These are phyloP conservation scores for Epinotia nisella DNA, from an alignment of 2,888 invertebrate species.

Conservation along the genomic window DNA sequence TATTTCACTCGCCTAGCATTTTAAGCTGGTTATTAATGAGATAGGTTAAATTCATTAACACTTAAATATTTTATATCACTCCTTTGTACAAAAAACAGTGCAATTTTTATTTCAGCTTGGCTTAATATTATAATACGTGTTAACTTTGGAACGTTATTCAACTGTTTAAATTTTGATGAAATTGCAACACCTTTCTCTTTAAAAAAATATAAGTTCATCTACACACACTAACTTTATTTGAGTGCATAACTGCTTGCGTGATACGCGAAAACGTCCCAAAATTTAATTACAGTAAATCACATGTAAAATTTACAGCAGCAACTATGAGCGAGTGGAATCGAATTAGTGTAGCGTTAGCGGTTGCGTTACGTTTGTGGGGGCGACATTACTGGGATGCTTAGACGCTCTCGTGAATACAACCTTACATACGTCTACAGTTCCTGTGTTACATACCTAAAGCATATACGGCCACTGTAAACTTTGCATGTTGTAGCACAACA, in stretches of 20 bases:
- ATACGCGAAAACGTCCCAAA: conserved; percentile 69
- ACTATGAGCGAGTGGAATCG: conserved; percentile 74
- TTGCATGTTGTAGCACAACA: too few relatives aligned
- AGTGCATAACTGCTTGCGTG: conserved; percentile 49
- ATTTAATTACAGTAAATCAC: conserved; percentile 84
- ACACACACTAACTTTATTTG: background rate
- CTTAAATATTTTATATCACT: too few relatives aligned
- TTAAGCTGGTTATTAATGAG: too few relatives aligned
- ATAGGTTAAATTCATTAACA: too few relatives aligned
- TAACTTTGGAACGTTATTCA: background rate
- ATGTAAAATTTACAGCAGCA: conserved; percentile 76
- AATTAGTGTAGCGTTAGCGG: conserved; percentile 77
- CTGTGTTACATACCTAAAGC: background rate
- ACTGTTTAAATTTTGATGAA: background rate
- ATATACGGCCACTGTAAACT: background rate
- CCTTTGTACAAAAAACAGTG: background rate
- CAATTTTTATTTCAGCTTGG: background rate
- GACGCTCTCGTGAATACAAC: conserved; percentile 30
- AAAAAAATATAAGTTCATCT: too few relatives aligned
- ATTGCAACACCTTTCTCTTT: background rate
- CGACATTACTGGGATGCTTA: conserved; percentile 30
- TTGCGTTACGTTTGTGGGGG: conserved; percentile 53
- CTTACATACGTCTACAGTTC: conserved; percentile 22
- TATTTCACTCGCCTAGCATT: too few relatives aligned
- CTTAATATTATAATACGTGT: background rate